Evolutionary conservation across 2,888 invertebrate species (phyloP).

Genomic region (Dasysyrphus albostriatus): DNA sequence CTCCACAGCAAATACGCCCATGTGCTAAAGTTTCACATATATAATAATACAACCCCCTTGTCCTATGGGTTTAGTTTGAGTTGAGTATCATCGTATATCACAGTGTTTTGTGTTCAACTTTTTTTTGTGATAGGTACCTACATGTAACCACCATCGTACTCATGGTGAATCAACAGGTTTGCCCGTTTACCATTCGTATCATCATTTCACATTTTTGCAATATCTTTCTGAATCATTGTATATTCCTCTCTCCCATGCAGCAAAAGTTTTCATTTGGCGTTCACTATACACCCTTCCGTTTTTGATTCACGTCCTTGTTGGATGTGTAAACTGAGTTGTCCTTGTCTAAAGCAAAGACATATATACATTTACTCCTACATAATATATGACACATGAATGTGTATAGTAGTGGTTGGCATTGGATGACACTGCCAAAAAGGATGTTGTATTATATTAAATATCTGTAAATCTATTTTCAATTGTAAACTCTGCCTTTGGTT

Average conservation of each 20-base stretch:
- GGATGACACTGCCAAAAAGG: slow-evolving; percentile 55
- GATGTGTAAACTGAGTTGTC: slow-evolving; percentile 43
- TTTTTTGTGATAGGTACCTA: slow-evolving; percentile 22
- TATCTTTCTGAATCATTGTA: slow-evolving; percentile 70
- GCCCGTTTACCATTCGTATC: slow-evolving; percentile 52
- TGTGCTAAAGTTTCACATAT: slow-evolving; percentile 41
- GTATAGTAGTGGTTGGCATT: slow-evolving; percentile 1
- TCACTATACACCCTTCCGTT: slow-evolving; percentile 47
- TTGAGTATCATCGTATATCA: slow-evolving; percentile 36
- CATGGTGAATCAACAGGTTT: slow-evolving; percentile 70
- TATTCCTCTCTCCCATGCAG: slow-evolving; percentile 16
- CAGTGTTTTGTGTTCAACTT: slow-evolving; percentile 69
- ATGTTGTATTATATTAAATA: slow-evolving; percentile 75
- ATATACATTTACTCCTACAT: too few species aligned
- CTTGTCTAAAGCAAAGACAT: slow-evolving; percentile 43
- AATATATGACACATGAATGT: neutral
- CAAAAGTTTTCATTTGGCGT: slow-evolving; percentile 44
- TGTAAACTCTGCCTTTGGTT: slow-evolving; percentile 66
- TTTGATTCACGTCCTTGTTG: slow-evolving; percentile 45
- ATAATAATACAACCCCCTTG: slow-evolving; percentile 15
- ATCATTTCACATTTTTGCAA: slow-evolving; percentile 71
- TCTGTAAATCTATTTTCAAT: slow-evolving; percentile 75
- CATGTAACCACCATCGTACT: slow-evolving; percentile 28
- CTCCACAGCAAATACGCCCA: neutral
- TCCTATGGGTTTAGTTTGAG: slow-evolving; percentile 32